Evolutionary conservation across 1,140 invertebrate genomes (phyloP).

Genomic region (Ericerus pela): DNA sequence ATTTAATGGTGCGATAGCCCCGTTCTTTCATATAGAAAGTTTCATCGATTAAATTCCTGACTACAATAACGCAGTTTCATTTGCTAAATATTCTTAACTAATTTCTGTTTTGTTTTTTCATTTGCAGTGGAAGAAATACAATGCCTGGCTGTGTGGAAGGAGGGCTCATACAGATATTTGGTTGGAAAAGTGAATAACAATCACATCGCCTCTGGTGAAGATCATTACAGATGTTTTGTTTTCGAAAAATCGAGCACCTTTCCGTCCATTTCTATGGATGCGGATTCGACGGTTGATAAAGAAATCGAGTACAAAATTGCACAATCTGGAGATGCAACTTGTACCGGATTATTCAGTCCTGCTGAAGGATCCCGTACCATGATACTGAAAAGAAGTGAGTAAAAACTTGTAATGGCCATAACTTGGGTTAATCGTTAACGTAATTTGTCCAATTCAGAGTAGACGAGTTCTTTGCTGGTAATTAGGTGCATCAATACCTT

Average conservation of each 20-base stretch:
- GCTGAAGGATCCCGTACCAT: constrained; percentile 42
- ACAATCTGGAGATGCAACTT: constrained; percentile 56
- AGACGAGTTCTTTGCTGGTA: too few relatives aligned
- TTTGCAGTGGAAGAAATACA: constrained; percentile 44
- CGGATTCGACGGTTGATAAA: background rate
- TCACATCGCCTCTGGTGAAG: constrained; percentile 75
- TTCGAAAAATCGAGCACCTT: constrained; percentile 47
- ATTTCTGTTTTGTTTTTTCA: too few relatives aligned
- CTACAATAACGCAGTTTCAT: too few relatives aligned
- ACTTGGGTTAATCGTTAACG: too few relatives aligned
- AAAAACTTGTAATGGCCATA: too few relatives aligned
- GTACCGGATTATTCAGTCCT: constrained; percentile 40
- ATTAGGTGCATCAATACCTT: too few relatives aligned
- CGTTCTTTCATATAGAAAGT: too few relatives aligned
- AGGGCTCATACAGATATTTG: constrained; percentile 43
- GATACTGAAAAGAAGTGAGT: constrained; percentile 39
- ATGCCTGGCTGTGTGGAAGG: constrained; percentile 49
- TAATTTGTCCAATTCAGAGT: too few relatives aligned
- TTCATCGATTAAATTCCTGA: too few relatives aligned
- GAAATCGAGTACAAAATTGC: constrained; percentile 31
- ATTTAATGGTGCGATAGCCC: too few relatives aligned
- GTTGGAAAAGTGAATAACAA: constrained; percentile 41
- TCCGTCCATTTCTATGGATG: background rate
- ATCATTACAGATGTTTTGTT: constrained; percentile 81
- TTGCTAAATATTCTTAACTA: too few relatives aligned